phyloP scores from a whole-genome alignment of 2,888 invertebrate genomes.

The Teleiodes luculella region DNA sequence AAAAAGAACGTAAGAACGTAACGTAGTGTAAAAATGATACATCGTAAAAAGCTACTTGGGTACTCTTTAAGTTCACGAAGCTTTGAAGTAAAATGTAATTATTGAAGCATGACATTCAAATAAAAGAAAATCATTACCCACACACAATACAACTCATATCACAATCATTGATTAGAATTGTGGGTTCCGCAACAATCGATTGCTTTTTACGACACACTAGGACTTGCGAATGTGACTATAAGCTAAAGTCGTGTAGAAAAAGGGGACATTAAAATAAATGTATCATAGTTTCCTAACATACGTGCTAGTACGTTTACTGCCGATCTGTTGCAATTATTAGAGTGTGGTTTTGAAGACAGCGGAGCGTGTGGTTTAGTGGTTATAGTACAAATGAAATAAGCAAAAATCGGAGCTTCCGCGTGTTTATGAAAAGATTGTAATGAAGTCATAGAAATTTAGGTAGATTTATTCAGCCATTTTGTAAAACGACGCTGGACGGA shows the following conservation, averaged over 20 bases:
- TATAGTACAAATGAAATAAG: too few species aligned
- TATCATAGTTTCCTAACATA: not conserved
- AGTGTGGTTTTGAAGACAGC: too few species aligned
- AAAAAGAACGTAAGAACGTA: too few species aligned
- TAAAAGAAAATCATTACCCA: slow-evolving; percentile 24
- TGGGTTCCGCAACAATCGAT: slow-evolving; percentile 23
- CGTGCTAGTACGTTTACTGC: not conserved
- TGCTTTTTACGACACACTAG: slow-evolving; percentile 10
- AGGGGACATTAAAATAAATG: not conserved
- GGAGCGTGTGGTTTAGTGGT: too few species aligned
- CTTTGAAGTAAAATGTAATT: not conserved
- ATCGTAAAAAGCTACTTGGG: too few species aligned
- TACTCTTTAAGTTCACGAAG: too few species aligned
- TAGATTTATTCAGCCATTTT: too few species aligned
- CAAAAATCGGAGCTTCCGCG: too few species aligned
- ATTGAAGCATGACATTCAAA: not conserved
- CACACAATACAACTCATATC: slow-evolving; percentile 24
- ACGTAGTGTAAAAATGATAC: too few species aligned
- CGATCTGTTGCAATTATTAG: not conserved
- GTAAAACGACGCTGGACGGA: too few species aligned
- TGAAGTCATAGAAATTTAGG: too few species aligned
- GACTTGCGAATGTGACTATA: not conserved
- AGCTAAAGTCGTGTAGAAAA: slow-evolving; percentile 11
- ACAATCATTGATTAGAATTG: slow-evolving; percentile 25
- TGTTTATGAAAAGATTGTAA: too few species aligned